Evolutionary conservation across 2,113 vertebrate species (phyloP).

Genomic region (Marmota flaviventris): DNA sequence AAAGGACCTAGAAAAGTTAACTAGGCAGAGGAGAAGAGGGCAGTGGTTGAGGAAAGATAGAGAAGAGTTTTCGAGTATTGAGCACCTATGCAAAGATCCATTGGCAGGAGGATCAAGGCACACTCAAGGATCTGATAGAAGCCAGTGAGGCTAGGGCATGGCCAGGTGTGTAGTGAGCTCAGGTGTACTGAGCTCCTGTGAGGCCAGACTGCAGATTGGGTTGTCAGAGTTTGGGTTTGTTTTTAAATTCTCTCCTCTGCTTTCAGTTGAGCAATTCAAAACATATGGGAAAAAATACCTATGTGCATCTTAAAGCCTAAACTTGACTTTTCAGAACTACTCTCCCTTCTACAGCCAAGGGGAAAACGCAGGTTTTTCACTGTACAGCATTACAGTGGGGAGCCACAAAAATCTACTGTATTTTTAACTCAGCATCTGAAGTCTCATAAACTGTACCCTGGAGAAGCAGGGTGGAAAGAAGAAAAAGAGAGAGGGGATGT

Average conservation of each 20-base stretch:
- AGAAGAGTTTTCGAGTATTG: background rate
- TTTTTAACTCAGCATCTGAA: background rate
- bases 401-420: background rate
- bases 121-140: background rate
- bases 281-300: background rate
- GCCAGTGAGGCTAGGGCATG: background rate
- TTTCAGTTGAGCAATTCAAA: constrained; percentile 36
- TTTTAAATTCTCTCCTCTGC: background rate
- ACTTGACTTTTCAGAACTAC: background rate
- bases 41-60: background rate
- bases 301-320: background rate
- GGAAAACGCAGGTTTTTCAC: background rate
- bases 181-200: rapidly evolving
- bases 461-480: background rate
- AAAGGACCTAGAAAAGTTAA: background rate
- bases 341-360: background rate
- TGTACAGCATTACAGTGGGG: background rate
- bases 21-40: background rate
- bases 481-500: too few relatives aligned
- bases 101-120: background rate
- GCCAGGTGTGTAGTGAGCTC: background rate
- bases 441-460: background rate
- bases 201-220: background rate
- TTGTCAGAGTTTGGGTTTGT: background rate
- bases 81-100: background rate